Evolutionary conservation across 2,888 invertebrate species (phyloP).

Genomic region (Dorcus parallelipipedus): DNA sequence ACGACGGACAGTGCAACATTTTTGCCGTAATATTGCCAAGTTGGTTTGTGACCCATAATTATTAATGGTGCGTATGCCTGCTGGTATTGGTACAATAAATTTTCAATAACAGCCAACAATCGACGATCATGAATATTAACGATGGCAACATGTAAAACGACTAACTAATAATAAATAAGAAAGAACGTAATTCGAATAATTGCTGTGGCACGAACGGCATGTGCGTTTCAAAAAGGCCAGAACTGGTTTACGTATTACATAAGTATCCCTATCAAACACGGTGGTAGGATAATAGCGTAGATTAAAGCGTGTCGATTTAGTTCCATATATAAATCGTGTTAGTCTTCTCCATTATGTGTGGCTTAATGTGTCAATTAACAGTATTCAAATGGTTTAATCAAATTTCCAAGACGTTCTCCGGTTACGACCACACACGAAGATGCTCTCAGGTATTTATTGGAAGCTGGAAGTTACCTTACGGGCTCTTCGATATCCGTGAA

Average conservation of each 20-base stretch:
- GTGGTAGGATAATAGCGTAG: slow-evolving; percentile 33
- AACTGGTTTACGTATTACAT: slow-evolving; percentile 38
- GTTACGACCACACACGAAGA: slow-evolving; percentile 33
- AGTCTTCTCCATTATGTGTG: slow-evolving; percentile 27
- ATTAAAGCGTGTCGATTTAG: slow-evolving; percentile 41
- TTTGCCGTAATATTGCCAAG: slow-evolving; percentile 1
- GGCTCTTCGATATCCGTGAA: slow-evolving; percentile 20
- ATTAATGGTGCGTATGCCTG: neutral
- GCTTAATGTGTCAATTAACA: slow-evolving; percentile 46
- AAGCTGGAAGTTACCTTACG: slow-evolving; percentile 26
- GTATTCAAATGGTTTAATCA: slow-evolving; percentile 36
- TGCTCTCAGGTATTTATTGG: slow-evolving; percentile 2
- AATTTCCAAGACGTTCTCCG: slow-evolving; percentile 23
- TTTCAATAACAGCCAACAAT: slow-evolving; percentile 12
- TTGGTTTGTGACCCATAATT: neutral
- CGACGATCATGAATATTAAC: slow-evolving; percentile 2
- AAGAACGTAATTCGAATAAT: neutral
- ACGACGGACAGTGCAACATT: neutral
- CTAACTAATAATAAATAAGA: neutral
- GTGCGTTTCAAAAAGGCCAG: slow-evolving; percentile 17
- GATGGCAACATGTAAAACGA: neutral
- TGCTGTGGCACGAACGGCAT: neutral
- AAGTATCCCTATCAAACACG: slow-evolving; percentile 28
- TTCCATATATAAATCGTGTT: slow-evolving; percentile 36
- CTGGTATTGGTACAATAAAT: neutral